Evolutionary conservation across 2,888 invertebrate species (phyloP).

Genomic region (Notodonta dromedarius): DNA sequence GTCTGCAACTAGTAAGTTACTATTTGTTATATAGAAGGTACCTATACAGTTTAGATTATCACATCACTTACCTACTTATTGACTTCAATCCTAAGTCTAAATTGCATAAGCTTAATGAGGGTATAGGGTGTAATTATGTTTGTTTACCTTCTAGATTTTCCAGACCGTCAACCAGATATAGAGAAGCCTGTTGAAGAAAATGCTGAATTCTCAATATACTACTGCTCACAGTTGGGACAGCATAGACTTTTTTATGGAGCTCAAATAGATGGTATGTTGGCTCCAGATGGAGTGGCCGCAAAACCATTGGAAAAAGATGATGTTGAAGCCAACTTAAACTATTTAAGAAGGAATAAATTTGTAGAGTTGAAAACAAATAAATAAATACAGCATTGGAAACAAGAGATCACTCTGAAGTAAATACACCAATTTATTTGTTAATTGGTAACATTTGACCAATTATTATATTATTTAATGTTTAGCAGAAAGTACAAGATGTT

Average conservation of each 20-base stretch:
- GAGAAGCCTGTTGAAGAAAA: conserved; percentile 50
- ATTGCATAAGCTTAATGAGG: too few species aligned
- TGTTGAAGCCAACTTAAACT: conserved; percentile 37
- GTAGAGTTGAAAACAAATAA: conserved; percentile 50
- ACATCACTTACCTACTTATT: too few species aligned
- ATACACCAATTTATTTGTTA: conserved; percentile 11
- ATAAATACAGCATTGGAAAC: conserved; percentile 36
- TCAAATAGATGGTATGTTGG: conserved; percentile 52
- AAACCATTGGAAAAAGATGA: conserved; percentile 29
- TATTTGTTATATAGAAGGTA: too few species aligned
- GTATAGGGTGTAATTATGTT: too few species aligned
- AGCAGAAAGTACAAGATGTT: conserved; percentile 47
- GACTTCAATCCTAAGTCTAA: too few species aligned
- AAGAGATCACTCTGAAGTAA: conserved; percentile 48
- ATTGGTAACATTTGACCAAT: background rate
- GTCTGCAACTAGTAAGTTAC: too few species aligned
- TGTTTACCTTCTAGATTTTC: conserved; percentile 38
- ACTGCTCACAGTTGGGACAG: conserved; percentile 33
- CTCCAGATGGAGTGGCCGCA: conserved; percentile 14
- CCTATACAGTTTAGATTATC: background rate
- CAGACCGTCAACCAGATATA: conserved; percentile 34
- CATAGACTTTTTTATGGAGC: conserved; percentile 51
- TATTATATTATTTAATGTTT: conserved; percentile 9
- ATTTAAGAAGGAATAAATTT: conserved; percentile 40
- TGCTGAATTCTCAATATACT: conserved; percentile 52